Percentiles rank a stretch among this genome's conserved stretches.
Evolutionary conservation across 2,888 invertebrate species (phyloP).

Genomic region (Limulus polyphemus): DNA sequence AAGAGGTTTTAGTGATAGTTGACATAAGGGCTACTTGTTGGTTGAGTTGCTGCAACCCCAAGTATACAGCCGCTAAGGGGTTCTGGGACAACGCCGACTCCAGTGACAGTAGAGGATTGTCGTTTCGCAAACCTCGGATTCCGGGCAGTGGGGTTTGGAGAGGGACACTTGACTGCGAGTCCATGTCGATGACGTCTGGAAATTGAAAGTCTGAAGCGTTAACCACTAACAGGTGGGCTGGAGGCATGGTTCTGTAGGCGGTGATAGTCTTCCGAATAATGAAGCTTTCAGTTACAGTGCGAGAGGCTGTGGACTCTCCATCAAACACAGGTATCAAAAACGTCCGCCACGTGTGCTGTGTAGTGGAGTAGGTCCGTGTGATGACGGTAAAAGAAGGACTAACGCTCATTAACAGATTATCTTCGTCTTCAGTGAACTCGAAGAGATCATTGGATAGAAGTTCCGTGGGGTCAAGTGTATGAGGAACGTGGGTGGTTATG

Average conservation of each 20-base stretch:
- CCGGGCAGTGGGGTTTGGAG: conserved; percentile 1
- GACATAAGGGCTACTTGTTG: conserved; percentile 19
- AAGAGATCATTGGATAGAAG: too few relatives aligned
- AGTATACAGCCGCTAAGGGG: conserved; percentile 27
- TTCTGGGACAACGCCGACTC: conserved; percentile 20
- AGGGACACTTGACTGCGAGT: background rate
- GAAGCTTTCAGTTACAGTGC: conserved; percentile 80
- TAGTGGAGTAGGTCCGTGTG: conserved; percentile 82
- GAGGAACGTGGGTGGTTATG: conserved; percentile 18
- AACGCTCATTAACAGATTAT: too few relatives aligned
- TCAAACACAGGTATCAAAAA: conserved; percentile 71
- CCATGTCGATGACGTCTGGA: background rate
- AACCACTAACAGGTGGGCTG: background rate
- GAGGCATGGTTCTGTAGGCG: background rate
- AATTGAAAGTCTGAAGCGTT: background rate
- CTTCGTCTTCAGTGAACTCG: too few relatives aligned
- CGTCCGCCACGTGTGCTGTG: conserved; percentile 73
- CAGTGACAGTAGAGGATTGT: conserved; percentile 23
- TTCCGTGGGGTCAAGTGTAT: background rate
- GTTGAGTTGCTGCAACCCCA: conserved; percentile 27
- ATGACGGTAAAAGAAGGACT: conserved; percentile 33
- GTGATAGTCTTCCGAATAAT: conserved; percentile 27
- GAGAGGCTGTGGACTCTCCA: conserved; percentile 52
- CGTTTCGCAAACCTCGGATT: background rate
- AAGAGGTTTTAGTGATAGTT: conserved; percentile 26